These are phyloP conservation scores for Rhadina sibilatrix DNA, from an alignment of 2,113 vertebrate genomes.

Conservation along the genomic window DNA sequence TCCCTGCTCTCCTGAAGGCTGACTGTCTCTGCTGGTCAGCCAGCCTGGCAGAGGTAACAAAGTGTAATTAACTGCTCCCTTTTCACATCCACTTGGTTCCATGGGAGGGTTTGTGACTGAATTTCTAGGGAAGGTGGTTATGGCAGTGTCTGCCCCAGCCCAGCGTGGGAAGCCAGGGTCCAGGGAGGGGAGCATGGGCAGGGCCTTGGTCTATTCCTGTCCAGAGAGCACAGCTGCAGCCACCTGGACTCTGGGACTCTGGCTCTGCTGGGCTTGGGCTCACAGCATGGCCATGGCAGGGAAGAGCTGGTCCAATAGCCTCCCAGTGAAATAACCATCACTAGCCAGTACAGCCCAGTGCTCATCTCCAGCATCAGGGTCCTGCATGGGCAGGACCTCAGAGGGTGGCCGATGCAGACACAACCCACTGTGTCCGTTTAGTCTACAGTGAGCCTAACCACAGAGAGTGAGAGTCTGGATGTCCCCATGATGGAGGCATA, in stretches of 20 bases:
- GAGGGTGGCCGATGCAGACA: neutral
- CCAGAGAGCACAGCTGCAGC: neutral
- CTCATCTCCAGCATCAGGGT: rapidly evolving
- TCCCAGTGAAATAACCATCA: neutral
- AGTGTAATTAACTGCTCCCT: neutral
- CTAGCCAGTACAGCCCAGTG: neutral
- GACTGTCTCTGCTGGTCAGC: neutral
- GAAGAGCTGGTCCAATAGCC: neutral
- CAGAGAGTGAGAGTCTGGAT: neutral
- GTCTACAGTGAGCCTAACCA: neutral
- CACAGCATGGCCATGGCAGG: neutral
- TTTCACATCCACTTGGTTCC: neutral
- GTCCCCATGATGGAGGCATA: rapidly evolving
- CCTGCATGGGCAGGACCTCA: rapidly evolving
- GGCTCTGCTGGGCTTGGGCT: neutral
- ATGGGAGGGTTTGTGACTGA: neutral
- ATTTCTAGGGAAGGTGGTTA: neutral
- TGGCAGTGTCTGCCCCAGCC: neutral
- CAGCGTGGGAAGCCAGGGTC: neutral
- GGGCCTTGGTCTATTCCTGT: neutral
- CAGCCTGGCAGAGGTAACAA: neutral
- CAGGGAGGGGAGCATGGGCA: rapidly evolving
- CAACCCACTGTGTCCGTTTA: rapidly evolving
- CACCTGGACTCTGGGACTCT: rapidly evolving
- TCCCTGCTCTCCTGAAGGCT: neutral